Evolutionary conservation across 2,797 vertebrate genomes (phyloP).

Genomic region (Silurus aristotelis): DNA sequence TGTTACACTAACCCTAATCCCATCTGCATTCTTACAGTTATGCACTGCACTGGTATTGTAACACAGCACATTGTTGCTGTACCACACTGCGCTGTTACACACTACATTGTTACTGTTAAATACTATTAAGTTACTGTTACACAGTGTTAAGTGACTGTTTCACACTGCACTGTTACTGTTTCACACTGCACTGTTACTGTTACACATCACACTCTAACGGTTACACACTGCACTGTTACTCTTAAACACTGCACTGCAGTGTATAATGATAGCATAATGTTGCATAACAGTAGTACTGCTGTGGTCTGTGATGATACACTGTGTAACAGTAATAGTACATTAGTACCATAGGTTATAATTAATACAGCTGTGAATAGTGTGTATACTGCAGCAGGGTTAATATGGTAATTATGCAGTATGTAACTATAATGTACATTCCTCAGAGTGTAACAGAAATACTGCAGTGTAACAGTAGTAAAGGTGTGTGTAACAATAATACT

Average conservation of each 20-base stretch:
- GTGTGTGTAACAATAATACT: neutral
- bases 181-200: neutral
- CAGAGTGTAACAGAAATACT: neutral
- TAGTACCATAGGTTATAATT: neutral
- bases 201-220: neutral
- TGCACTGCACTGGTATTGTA: neutral
- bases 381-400: no score
- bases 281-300: neutral
- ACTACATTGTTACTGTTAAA: neutral
- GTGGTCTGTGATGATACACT: no score
- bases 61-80: neutral
- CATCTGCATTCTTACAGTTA: no score
- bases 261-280: neutral
- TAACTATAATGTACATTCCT: neutral
- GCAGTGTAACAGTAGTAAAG: neutral
- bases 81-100: neutral
- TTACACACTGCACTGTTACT: neutral
- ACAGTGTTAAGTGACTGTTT: neutral
- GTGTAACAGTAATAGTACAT: neutral
- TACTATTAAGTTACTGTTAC: no score
- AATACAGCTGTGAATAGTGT: neutral
- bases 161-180: neutral
- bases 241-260: neutral
- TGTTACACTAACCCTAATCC: no score
- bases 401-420: neutral